Base-by-base conservation (phyloP, 1,140 invertebrate genomes). In the Ctenoplectra terminalis region DNA sequence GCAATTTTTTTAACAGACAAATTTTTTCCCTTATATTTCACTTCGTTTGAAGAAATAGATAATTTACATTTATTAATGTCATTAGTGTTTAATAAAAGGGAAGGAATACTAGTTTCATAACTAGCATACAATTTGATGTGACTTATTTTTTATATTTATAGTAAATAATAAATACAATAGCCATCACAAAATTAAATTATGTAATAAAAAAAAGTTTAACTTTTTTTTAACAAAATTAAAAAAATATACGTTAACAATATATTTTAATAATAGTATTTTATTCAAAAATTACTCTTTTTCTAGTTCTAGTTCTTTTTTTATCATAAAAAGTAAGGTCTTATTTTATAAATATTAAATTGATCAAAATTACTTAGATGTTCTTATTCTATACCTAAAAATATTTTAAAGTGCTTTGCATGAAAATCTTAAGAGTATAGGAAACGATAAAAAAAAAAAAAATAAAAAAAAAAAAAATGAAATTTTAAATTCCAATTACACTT, bases 291-390 rank as follows among this genome's bases (percentile, higher is more conserved):
- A 26, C 29, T 31, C 48, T 37, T 40, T 23, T 43, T 61, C 61
- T 48, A 20, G 61, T n/a, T 61, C 6, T n/a, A 74, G 60, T 61
- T n/a, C 58, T 48, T 26, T 17, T 40, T 69, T 43, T 29, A 48
- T n/a, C 9, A 40, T 34, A 69, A 58, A 69, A 7, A 7, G 0
- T 23, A 43, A 40, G 31, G 31, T 29, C 11, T 79, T 52, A 43
- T 52, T 79, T 73, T 73, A 26, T 79, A 13, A 37, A 40, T n/a
- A 71, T 79, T 72, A 79, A 79, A 73, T 43, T 61, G 11, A 50
- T 54, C 20, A 73, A 52, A 63, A 50, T 52, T 52, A 50, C 50
- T 63, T 52, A 52, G 9, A 34, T 72, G 26, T 60, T 40, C 37
- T 61, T 40, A 40, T 48, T 43, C 26, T 61, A 60, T 40, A 50